phyloP scores from a whole-genome alignment of 2,888 invertebrate genomes.

The Hecatera dysodea region DNA sequence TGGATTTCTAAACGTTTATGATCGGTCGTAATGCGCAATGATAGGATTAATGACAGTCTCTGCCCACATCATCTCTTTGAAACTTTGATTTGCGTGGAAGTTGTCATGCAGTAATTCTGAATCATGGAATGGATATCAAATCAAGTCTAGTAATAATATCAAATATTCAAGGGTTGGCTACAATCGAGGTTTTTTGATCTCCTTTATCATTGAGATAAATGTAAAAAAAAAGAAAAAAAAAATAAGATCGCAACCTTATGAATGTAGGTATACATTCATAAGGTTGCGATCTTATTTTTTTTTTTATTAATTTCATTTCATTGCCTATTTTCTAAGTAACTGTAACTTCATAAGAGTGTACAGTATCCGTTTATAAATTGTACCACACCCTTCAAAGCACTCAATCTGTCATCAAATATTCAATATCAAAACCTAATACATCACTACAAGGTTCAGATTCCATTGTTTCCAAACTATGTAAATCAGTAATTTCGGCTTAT shows the following conservation, averaged over 20 bases:
- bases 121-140: slow-evolving; percentile 3
- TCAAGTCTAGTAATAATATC: not conserved
- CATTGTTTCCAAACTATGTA: slow-evolving; percentile 65
- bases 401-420: slow-evolving; percentile 40
- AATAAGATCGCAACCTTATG: too few species aligned
- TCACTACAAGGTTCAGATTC: slow-evolving; percentile 69
- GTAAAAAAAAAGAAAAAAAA: not conserved
- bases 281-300: too few species aligned
- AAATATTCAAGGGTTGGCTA: not conserved
- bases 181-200: not conserved
- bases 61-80: slow-evolving; percentile 53
- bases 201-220: not conserved
- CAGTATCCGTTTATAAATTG: slow-evolving; percentile 17
- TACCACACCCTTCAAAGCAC: slow-evolving; percentile 31
- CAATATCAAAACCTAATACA: slow-evolving; percentile 51
- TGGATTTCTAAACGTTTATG: slow-evolving; percentile 48
- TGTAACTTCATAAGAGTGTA: too few species aligned
- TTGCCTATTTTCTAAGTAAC: too few species aligned
- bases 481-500: slow-evolving; percentile 78
- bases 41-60: slow-evolving; percentile 44
- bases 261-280: too few species aligned
- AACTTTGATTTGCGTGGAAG: slow-evolving; percentile 28
- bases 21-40: slow-evolving; percentile 37
- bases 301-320: too few species aligned
- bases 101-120: slow-evolving; percentile 2